Conservation (phyloP, 2,113 vertebrate species). For the Salvelinus namaycush region DNA sequence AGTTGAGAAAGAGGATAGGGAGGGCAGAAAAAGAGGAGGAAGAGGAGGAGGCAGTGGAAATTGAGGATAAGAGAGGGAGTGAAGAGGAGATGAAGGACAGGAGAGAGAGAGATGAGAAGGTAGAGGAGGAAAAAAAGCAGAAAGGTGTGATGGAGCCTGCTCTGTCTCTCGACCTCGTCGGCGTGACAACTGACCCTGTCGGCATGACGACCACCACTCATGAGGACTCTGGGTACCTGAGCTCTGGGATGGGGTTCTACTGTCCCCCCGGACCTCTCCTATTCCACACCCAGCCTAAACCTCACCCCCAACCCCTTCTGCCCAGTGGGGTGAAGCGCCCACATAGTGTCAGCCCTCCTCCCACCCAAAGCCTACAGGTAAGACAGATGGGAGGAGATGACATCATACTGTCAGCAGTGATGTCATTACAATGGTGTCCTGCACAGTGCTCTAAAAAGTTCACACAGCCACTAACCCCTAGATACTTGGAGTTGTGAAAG, state of each 20-base stretch:
- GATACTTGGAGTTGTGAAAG: no score
- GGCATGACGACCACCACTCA: constrained; percentile 47
- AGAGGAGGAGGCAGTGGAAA: constrained; percentile 22
- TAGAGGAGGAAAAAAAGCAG: constrained; percentile 19
- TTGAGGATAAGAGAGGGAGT: constrained; percentile 1
- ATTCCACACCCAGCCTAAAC: constrained; percentile 6
- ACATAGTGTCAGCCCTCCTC: constrained; percentile 38
- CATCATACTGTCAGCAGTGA: no score
- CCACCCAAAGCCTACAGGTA: constrained; percentile 57
- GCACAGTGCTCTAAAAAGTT: no score
- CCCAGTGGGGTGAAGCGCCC: constrained; percentile 42
- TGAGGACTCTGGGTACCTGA: constrained; percentile 50
- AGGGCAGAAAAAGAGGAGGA: constrained; percentile 42
- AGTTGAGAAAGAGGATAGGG: constrained; percentile 36
- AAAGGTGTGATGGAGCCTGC: constrained; percentile 12
- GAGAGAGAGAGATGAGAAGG: constrained; percentile 38
- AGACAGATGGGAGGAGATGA: not conserved
- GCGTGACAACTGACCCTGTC: constrained; percentile 18
- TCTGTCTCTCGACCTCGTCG: constrained; percentile 20
- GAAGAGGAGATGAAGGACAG: constrained; percentile 26
- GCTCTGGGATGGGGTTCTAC: constrained; percentile 39
- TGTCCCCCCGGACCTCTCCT: constrained; percentile 35
- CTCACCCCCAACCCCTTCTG: constrained; percentile 14
- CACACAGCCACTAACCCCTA: no score
- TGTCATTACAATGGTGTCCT: no score